These are phyloP conservation scores for Trichomalopsis sarcophagae DNA, from an alignment of 1,140 invertebrate species.

Conservation along the genomic window DNA sequence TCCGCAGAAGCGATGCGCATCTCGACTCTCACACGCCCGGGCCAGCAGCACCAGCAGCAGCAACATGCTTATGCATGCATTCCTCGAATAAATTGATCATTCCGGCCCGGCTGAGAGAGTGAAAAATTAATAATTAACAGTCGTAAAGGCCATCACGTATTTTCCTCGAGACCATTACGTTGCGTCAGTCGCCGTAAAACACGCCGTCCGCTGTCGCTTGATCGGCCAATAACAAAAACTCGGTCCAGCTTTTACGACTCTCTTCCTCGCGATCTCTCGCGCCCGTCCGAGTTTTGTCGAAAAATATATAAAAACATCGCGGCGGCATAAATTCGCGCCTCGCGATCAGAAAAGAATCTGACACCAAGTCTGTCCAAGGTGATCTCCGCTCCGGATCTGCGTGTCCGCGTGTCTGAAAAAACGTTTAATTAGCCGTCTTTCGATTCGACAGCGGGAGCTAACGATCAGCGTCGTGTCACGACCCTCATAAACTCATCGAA, in stretches of 20 bases:
- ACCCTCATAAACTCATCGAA: conserved; percentile 56
- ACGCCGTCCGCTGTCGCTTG: not conserved
- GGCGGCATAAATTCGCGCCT: conserved; percentile 47
- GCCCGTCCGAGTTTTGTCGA: not conserved
- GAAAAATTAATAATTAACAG: conserved; percentile 44
- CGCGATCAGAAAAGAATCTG: conserved; percentile 47
- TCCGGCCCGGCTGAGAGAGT: not conserved
- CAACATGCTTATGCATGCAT: conserved; percentile 4
- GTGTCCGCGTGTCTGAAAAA: conserved; percentile 51
- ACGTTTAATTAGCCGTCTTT: conserved; percentile 53
- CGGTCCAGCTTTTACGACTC: conserved; percentile 13
- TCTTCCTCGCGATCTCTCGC: not conserved
- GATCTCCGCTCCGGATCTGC: conserved; percentile 38
- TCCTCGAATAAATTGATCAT: conserved; percentile 36
- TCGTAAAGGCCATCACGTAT: conserved; percentile 12
- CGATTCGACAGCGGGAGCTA: conserved; percentile 46
- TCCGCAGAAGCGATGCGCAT: conserved; percentile 13
- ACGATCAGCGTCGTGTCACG: conserved; percentile 1
- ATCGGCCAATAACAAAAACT: conserved; percentile 11
- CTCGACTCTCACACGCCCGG: not conserved
- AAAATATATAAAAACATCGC: not conserved
- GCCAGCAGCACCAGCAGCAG: not conserved
- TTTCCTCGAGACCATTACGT: not conserved
- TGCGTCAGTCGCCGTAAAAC: conserved; percentile 6
- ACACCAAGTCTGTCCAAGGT: conserved; percentile 31